Percentiles rank a stretch among this genome's conserved stretches.
These are phyloP conservation scores for Momotus momota DNA, from an alignment of 2,797 vertebrate species.

Conservation along the genomic window DNA sequence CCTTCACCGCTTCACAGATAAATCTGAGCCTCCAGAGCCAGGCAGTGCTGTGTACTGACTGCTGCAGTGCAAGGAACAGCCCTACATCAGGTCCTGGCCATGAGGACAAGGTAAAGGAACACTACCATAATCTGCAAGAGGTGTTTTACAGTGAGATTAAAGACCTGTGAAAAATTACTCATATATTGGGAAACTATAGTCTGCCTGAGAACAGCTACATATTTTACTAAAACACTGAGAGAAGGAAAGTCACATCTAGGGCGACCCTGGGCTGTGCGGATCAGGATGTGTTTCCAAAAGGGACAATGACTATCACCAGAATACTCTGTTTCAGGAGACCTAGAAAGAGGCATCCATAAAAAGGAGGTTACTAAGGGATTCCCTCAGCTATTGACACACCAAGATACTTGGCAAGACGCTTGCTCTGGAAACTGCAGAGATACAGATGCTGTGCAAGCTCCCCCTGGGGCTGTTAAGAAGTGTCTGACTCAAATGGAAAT, in stretches of 20 bases:
- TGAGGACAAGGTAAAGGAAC: neutral
- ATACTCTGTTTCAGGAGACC: neutral
- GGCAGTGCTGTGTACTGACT: neutral
- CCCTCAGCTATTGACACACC: constrained; percentile 1
- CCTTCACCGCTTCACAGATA: neutral
- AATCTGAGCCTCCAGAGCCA: neutral
- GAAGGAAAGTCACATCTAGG: neutral
- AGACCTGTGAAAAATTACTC: neutral
- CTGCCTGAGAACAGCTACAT: neutral
- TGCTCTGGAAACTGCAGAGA: constrained; percentile 3
- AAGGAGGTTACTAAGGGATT: constrained; percentile 24
- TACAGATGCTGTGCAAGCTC: constrained; percentile 40
- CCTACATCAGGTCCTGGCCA: neutral
- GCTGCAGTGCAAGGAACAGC: neutral
- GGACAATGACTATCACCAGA: neutral
- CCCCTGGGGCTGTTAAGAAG: constrained; percentile 48
- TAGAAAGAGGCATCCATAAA: neutral
- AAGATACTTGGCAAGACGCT: neutral
- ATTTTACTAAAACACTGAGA: accelerated
- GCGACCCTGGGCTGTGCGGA: neutral
- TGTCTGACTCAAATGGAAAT: constrained; percentile 59
- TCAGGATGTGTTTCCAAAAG: neutral
- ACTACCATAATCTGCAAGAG: neutral
- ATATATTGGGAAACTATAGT: neutral
- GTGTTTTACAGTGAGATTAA: neutral